Evolutionary conservation across 1,140 invertebrate genomes (phyloP), one percentile per base, ranked within the genome.

Genomic region (Triops longicaudatus): DNA sequence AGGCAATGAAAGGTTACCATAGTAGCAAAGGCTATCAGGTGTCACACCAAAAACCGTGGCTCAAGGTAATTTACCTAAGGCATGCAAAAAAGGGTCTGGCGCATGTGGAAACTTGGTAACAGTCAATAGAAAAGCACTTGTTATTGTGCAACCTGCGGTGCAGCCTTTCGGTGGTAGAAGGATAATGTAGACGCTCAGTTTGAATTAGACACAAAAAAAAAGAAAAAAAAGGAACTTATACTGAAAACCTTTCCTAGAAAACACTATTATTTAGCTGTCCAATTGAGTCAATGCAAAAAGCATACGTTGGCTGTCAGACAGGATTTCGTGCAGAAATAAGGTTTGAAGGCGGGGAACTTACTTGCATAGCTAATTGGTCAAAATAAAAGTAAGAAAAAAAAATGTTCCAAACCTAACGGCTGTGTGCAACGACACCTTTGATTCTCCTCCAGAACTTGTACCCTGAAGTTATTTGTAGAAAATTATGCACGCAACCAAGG

Each of bases 251-350:
- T 63, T 63, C 50, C 10, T 17, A 63, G 50, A 22, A n/a, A 63
- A 63, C 50, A 63, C 22, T 63, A 63, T 63, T 63, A 63, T 63
- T 63, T 63, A 63, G 50, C 50, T n/a, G 50, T 63, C 50, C 50
- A n/a, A 63, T 63, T 63, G 10, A 63, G 50, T 63, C 50, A 63
- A 63, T 63, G 50, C 22, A 22, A 63, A 5, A 6, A 22, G 22
- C 22, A 63, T 22, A 14, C 22, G 50, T 17, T 63, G 14, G 50
- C 50, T 63, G 50, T 17, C 50, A 63, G 10, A 63, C 50, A 63
- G 50, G 17, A 63, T 9, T 22, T 17, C 50, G 50, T 22, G 50
- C 50, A 63, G 50, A 63, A 63, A 63, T 63, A 63, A 63, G 50
- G 17, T n/a, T 17, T 22, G 17, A 22, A 17, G 7, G n/a, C 10